A percentile compares a stretch with the other conserved stretches of the same genome.
These are phyloP conservation scores for Drosophila funebris DNA, from an alignment of 1,140 invertebrate species.

Conservation along the genomic window DNA sequence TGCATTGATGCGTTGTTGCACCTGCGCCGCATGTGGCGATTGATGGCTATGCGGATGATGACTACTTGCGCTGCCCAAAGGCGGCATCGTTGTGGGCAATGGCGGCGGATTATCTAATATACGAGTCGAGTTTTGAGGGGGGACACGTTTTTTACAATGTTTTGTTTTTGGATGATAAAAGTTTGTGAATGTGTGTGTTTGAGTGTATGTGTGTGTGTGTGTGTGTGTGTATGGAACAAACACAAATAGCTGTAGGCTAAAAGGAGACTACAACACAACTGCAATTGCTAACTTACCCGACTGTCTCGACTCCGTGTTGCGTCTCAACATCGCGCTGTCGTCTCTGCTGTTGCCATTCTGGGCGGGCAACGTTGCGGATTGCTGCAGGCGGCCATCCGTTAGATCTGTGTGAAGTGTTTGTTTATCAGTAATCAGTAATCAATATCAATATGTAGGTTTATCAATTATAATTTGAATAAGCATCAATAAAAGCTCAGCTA, in stretches of 20 bases:
- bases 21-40: conserved; percentile 63
- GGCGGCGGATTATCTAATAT: conserved; percentile 83
- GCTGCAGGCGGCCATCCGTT: conserved; percentile 57
- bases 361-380: conserved; percentile 68
- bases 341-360: conserved; percentile 71
- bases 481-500: not conserved
- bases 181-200: conserved; percentile 8
- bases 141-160: conserved; percentile 43
- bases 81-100: conserved; percentile 83
- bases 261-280: conserved; percentile 3
- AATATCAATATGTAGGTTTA: too few species aligned
- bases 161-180: conserved; percentile 23
- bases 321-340: conserved; percentile 62
- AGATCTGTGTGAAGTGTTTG: conserved; percentile 30
- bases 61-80: conserved; percentile 57
- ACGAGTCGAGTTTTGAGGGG: conserved; percentile 26
- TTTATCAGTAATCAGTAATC: too few species aligned
- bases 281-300: conserved; percentile 64
- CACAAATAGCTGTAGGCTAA: conserved; percentile 33
- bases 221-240: conserved; percentile 40
- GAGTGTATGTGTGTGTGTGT: conserved; percentile 14
- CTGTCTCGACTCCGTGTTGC: conserved; percentile 76
- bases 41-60: conserved; percentile 60
- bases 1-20: conserved; percentile 80
- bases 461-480: too few species aligned